phyloP scores from a whole-genome alignment of 2,888 invertebrate genomes.

The Schizaphis graminum region DNA sequence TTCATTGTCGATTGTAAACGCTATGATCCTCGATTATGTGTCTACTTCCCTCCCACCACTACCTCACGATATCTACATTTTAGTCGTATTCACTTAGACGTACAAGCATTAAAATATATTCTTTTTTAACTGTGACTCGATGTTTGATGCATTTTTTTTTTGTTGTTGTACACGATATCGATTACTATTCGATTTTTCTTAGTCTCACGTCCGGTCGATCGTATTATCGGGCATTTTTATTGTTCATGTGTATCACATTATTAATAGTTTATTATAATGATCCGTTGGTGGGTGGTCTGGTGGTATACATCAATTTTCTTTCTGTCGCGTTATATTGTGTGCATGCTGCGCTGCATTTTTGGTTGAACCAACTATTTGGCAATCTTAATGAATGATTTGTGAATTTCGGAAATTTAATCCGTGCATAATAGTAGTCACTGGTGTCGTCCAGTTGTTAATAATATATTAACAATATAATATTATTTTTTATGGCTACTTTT shows the following conservation, averaged over 20 bases:
- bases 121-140: neutral
- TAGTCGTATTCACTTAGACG: neutral
- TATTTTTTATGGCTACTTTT: neutral
- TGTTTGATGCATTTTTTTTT: neutral
- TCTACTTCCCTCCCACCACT: too few relatives aligned
- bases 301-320: neutral
- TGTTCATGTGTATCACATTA: neutral
- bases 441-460: neutral
- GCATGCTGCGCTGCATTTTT: neutral
- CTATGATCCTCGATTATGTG: neutral
- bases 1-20: neutral
- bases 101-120: neutral
- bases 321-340: neutral
- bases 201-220: neutral
- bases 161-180: neutral
- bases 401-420: neutral
- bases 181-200: neutral
- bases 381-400: neutral
- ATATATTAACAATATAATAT: neutral
- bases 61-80: neutral
- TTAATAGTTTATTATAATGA: neutral
- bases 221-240: neutral
- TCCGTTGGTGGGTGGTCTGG: neutral
- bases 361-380: neutral
- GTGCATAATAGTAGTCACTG: neutral